Percentiles rank a stretch among this genome's conserved stretches.
phyloP scores from a whole-genome alignment of 2,888 invertebrate species.

The Tetramorium bicarinatum region DNA sequence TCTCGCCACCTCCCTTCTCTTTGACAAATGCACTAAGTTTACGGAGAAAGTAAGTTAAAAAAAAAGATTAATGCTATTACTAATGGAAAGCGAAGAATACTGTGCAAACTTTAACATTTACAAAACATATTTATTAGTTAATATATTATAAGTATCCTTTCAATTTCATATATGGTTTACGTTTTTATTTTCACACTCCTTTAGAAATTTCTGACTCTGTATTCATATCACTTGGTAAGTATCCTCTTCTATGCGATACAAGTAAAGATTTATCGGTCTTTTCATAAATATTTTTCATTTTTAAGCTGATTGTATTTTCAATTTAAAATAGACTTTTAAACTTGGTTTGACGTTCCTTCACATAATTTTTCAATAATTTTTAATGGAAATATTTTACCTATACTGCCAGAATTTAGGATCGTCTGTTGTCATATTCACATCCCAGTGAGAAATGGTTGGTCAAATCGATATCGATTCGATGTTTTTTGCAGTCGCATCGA shows the following conservation, averaged over 20 bases:
- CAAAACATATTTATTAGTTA: not conserved
- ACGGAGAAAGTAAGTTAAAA: not conserved
- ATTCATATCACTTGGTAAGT: not conserved
- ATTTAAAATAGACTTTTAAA: not conserved
- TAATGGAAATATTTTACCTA: constrained; percentile 86
- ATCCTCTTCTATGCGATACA: not conserved
- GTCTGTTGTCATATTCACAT: constrained; percentile 83
- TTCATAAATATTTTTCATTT: not conserved
- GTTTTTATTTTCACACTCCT: not conserved
- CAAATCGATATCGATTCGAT: too few species aligned
- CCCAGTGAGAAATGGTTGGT: too few species aligned
- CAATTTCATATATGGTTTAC: not conserved
- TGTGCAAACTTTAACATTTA: not conserved
- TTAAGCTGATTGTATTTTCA: not conserved
- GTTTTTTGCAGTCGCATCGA: too few species aligned
- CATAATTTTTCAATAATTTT: constrained; percentile 15
- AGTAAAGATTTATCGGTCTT: not conserved
- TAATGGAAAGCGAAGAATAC: not conserved
- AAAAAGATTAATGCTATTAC: not conserved
- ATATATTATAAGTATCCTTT: not conserved
- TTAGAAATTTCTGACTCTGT: not conserved
- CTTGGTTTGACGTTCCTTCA: not conserved
- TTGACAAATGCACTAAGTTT: not conserved
- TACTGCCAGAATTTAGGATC: constrained; percentile 88
- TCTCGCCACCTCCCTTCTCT: not conserved